phyloP scores from a whole-genome alignment of 2,797 vertebrate genomes.

The Rhadinocentrus ornatus region DNA sequence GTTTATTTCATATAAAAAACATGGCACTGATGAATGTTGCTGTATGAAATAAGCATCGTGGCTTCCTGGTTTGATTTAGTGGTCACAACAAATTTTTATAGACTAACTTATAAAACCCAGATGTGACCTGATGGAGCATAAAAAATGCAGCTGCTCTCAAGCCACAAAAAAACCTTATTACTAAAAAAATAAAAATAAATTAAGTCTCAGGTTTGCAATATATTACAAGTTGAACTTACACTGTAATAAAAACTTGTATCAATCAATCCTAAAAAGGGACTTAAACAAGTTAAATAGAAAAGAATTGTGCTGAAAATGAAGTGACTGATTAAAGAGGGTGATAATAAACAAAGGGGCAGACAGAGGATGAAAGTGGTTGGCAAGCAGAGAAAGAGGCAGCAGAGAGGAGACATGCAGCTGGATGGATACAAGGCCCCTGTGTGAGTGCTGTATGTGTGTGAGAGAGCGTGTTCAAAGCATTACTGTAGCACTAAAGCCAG shows the following conservation, averaged over 20 bases:
- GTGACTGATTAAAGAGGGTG: conserved; percentile 42
- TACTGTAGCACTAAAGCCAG: conserved; percentile 67
- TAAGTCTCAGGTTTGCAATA: conserved; percentile 2
- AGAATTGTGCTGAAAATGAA: conserved; percentile 54
- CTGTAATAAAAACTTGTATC: neutral
- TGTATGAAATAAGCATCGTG: conserved; percentile 29
- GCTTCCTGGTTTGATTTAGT: conserved; percentile 15
- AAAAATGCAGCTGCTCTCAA: conserved; percentile 34
- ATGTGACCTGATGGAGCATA: conserved; percentile 37
- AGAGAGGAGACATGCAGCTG: conserved; percentile 73
- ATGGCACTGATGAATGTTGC: conserved; percentile 20
- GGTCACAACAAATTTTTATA: conserved; percentile 42
- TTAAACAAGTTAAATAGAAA: neutral
- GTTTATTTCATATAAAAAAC: conserved; percentile 45
- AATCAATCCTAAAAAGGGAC: neutral
- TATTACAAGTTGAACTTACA: neutral
- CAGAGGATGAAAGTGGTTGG: conserved; percentile 51
- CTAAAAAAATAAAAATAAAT: conserved; percentile 2
- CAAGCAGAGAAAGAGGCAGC: conserved; percentile 46
- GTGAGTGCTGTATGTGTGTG: conserved; percentile 57
- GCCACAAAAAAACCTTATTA: conserved; percentile 34
- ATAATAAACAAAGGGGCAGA: conserved; percentile 52
- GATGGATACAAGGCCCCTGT: conserved; percentile 77
- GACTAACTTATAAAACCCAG: conserved; percentile 47
- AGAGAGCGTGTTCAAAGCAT: conserved; percentile 55